Percentiles rank a stretch among this genome's conserved stretches.
Evolutionary conservation across 2,797 vertebrate species (phyloP).

Genomic region (Alectoris magna): DNA sequence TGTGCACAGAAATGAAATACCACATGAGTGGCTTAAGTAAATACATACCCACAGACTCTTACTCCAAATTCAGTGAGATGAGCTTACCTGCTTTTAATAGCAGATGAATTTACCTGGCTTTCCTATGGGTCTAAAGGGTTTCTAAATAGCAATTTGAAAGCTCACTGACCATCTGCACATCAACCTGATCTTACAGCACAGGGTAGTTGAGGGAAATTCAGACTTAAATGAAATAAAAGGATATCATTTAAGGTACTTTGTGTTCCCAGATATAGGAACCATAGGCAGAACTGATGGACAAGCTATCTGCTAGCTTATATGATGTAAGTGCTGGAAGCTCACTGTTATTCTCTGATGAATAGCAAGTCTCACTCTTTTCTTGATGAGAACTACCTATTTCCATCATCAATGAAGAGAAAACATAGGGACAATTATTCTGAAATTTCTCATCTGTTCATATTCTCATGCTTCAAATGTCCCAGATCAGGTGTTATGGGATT

Average conservation of each 20-base stretch:
- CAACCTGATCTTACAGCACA: background rate
- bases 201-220: background rate
- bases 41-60: background rate
- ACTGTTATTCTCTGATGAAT: background rate
- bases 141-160: background rate
- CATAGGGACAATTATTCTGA: background rate
- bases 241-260: background rate
- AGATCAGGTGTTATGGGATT: background rate
- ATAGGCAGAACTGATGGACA: background rate
- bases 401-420: background rate
- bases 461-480: background rate
- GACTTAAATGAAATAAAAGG: background rate
- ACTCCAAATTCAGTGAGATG: background rate
- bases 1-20: background rate
- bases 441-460: background rate
- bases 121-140: background rate
- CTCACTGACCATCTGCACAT: accelerated
- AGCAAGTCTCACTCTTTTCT: background rate
- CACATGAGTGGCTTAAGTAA: background rate
- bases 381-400: background rate
- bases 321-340: background rate
- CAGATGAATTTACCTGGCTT: background rate
- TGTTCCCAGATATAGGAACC: background rate
- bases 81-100: background rate
- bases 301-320: background rate